Conservation (phyloP, 2,797 vertebrate genomes). For the Gymnopithys bicolor region DNA sequence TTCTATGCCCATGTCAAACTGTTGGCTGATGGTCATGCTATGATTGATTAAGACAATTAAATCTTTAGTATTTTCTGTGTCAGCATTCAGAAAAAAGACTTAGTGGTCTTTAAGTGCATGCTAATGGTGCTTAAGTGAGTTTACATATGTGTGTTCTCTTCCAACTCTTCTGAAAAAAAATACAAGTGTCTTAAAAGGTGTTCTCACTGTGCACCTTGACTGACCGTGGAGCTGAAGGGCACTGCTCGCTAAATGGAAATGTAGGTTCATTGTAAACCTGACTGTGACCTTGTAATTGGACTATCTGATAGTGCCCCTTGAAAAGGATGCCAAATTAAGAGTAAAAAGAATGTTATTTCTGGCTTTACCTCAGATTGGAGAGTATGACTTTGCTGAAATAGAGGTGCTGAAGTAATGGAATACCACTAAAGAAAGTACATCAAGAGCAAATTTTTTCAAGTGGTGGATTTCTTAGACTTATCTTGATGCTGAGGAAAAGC, state of each 20-base stretch:
- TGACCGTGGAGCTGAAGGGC: rapidly evolving
- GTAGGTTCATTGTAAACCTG: background rate
- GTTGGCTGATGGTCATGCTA: background rate
- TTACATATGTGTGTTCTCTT: background rate
- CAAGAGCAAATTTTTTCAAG: background rate
- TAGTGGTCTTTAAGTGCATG: background rate
- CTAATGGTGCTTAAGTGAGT: background rate
- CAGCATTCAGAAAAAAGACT: background rate
- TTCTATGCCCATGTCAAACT: background rate
- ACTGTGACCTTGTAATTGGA: background rate
- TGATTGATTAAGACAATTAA: background rate
- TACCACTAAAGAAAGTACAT: background rate
- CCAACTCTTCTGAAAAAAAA: background rate
- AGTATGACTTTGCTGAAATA: background rate
- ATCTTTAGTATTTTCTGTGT: background rate
- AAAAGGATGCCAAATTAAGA: background rate
- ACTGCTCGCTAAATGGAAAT: background rate
- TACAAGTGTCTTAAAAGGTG: background rate
- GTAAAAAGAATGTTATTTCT: background rate
- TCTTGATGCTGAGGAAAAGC: background rate
- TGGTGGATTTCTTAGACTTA: background rate
- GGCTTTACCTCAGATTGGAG: background rate
- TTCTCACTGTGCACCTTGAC: background rate
- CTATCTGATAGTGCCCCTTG: background rate
- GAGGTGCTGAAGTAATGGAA: background rate